Conservation (phyloP, 2,888 invertebrate species). For the Muscina levida region DNA sequence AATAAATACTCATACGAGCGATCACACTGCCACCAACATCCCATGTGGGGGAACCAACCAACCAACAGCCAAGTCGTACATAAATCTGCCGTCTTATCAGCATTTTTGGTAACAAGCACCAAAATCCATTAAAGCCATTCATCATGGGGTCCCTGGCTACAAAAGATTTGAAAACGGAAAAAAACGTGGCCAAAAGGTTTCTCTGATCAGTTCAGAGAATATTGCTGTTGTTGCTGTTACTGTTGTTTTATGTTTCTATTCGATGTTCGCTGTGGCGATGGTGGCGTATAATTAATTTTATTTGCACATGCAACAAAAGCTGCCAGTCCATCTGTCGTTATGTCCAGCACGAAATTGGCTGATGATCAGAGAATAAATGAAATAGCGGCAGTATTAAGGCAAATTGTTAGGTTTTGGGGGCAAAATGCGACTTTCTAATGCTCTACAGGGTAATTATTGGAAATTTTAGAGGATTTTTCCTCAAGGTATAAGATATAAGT, state of each 20-base stretch:
- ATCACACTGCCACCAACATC: slow-evolving; percentile 34
- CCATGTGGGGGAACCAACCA: slow-evolving; percentile 4
- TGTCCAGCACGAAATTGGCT: slow-evolving; percentile 50
- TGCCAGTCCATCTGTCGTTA: slow-evolving; percentile 1
- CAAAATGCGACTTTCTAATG: too few species aligned
- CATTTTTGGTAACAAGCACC: slow-evolving; percentile 70
- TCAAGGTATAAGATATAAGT: too few species aligned
- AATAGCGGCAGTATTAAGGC: too few species aligned
- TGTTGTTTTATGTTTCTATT: slow-evolving; percentile 30
- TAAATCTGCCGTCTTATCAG: slow-evolving; percentile 57
- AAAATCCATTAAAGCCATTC: slow-evolving; percentile 74
- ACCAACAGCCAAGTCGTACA: too few species aligned
- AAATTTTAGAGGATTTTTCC: too few species aligned
- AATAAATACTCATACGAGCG: slow-evolving; percentile 48
- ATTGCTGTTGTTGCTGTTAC: background rate
- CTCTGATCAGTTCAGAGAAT: background rate
- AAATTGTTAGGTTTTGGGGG: too few species aligned
- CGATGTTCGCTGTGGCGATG: slow-evolving; percentile 46
- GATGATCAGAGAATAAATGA: too few species aligned
- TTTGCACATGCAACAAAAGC: slow-evolving; percentile 72
- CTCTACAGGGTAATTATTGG: too few species aligned
- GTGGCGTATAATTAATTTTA: slow-evolving; percentile 76
- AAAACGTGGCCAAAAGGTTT: slow-evolving; percentile 7
- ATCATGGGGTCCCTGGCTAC: slow-evolving; percentile 57
- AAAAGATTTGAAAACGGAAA: slow-evolving; percentile 63